Base-by-base conservation (phyloP, 2,797 vertebrate species). In the Menidia menidia region DNA sequence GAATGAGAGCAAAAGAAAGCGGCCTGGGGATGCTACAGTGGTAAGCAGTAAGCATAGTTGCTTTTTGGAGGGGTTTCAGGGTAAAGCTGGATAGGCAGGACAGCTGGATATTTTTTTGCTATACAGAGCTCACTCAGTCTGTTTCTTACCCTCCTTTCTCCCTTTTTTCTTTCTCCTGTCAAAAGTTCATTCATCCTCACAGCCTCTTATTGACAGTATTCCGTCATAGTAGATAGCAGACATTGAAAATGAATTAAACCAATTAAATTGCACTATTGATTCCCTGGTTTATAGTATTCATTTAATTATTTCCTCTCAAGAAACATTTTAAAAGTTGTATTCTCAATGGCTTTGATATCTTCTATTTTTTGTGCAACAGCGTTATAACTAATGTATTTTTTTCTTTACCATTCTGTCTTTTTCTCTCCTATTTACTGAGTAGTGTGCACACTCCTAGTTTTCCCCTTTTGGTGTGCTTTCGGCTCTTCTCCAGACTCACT, bases 81-180 rank as follows among this genome's bases (percentile, higher is more conserved):
- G 75, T 62, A 72, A 82, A 80, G 68, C 80, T 80, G 75, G 80
- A 75, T 70, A 76, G 74, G 80, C 66, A 71, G 71, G 87, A 88
- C 89, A 89, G 92, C 90, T 93, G 92, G 90, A 91, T 83, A 85
- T 71, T 65, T 63, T 72, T 68, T 84, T 81, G 87, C 82, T 85
- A 81, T 87, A 81, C 71, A 83, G 68, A 62, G 60, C 74, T 84
- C 70, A 18, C 76, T 69, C 81, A 55, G 0, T 55, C 58, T 32
- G 39, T 81, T 77, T 72, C 71, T 80, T 83, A 47, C 73, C 62
- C 74, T 76, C 35, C 60, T 78, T 72, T 70, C 69, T 67, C 78
- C 55, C 51, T 78, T 70, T 74, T 48, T 75, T 57, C 77, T 47
- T 73, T 77, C 74, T 60, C 66, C 60, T 77, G 71, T 81, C 73